Evolutionary conservation across 2,888 invertebrate species (phyloP), one percentile per base, ranked within the genome.

Genomic region (Eupeodes latifasciatus): DNA sequence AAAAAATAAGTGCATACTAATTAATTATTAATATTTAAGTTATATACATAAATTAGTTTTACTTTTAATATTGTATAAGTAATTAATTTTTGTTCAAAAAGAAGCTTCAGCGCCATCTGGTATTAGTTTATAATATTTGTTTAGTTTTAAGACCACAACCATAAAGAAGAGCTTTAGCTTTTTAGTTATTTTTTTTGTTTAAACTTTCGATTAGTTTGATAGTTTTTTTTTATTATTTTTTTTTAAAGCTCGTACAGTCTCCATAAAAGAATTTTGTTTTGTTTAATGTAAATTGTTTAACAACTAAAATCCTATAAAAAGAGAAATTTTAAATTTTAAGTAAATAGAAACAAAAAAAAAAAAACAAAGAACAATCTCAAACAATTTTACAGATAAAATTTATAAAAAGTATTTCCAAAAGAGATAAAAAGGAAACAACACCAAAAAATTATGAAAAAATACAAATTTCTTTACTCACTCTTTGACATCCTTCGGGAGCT

Each of bases 401-500:
- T 27, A 27, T 27, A 27, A 27, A 27, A 27, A 27, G 27, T 34
- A 3, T 16, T 62, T 19, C 9, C 7, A 53, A 69, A 5, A 27
- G 27, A 27, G 27, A 3, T 1, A 27, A 27, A 27, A 27, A 27
- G 2, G 27, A 27, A 16, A 40, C 16, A 16, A 5, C 14, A 40
- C 1, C 19, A 44, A 16, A 10, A 40, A 19, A 6, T 14, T 19
- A 19, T 51, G 59, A 16, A 14, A 61, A 36, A 69, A 0, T 1
- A 51, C 40, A 49, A n/a, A 62, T 11, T 36, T 49, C 0, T 59
- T 34, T 80, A 92, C 93, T 93, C 87, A 95, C 95, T 93, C 95
- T 94, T 79, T 95, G 95, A 90, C 96, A 96, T 53, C 95, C 95
- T 91, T 96, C 95, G 0, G 94, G 92, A 10, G 92, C 91, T 36